Conservation (phyloP, 2,888 invertebrate genomes). For the Stenodema calcarata region DNA sequence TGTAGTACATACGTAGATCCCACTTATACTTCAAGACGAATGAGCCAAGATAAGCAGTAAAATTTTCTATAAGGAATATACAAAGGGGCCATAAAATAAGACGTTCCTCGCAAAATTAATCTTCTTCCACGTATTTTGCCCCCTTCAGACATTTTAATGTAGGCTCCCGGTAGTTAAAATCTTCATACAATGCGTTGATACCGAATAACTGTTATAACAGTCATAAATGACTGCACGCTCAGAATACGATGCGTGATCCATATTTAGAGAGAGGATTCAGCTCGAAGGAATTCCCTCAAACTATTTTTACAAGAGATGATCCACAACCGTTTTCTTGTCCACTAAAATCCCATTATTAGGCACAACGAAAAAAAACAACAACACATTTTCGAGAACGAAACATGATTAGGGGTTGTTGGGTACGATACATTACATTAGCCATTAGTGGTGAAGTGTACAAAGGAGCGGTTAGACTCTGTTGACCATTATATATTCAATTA, state of each 20-base stretch:
- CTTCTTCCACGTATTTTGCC: background rate
- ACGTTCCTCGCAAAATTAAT: too few relatives aligned
- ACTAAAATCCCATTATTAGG: background rate
- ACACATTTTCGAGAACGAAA: background rate
- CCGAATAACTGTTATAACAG: background rate
- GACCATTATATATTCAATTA: slow-evolving; percentile 43
- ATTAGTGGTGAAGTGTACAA: slow-evolving; percentile 10
- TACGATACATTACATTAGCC: background rate
- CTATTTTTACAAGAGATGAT: background rate
- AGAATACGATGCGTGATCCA: background rate
- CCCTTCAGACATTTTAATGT: background rate
- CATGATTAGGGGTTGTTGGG: background rate
- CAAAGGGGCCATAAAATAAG: too few relatives aligned
- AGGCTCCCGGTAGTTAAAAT: background rate
- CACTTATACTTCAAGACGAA: too few relatives aligned
- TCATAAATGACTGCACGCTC: background rate
- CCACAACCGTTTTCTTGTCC: background rate
- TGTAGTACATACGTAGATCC: too few relatives aligned
- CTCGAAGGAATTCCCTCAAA: background rate
- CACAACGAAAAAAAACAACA: background rate
- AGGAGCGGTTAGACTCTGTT: background rate
- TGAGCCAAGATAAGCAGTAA: too few relatives aligned
- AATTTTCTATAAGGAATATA: too few relatives aligned
- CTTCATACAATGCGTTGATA: background rate
- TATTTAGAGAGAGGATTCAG: background rate